These are phyloP conservation scores for Synergus laeviventris DNA, from an alignment of 2,888 invertebrate species.

Conservation along the genomic window DNA sequence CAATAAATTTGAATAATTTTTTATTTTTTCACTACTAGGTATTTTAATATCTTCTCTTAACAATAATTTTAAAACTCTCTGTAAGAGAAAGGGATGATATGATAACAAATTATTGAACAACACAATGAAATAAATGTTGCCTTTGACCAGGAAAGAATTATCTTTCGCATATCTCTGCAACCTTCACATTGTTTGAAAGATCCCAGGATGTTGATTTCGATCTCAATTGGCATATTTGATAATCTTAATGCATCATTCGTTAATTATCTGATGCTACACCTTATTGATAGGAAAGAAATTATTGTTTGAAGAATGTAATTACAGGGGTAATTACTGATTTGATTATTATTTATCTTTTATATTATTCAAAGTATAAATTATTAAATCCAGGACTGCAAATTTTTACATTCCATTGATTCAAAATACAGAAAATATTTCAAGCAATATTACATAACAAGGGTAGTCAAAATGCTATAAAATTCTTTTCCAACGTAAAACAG, in stretches of 20 bases:
- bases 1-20: not conserved
- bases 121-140: not conserved
- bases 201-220: not conserved
- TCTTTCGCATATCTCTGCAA: not conserved
- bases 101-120: not conserved
- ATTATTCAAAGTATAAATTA: too few relatives aligned
- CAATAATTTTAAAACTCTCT: not conserved
- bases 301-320: not conserved
- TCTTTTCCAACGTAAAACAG: not conserved
- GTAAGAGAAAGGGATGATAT: not conserved
- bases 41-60: not conserved
- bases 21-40: not conserved
- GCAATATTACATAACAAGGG: not conserved
- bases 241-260: constrained; percentile 4
- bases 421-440: too few relatives aligned
- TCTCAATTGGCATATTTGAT: not conserved
- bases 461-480: not conserved
- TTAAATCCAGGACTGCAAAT: not conserved
- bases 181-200: not conserved
- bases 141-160: not conserved
- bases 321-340: not conserved
- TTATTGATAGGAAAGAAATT: not conserved
- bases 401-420: not conserved
- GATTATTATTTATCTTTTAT: not conserved
- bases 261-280: not conserved